These are phyloP conservation scores for Thermophis baileyi DNA, from an alignment of 2,113 vertebrate genomes.

Conservation along the genomic window DNA sequence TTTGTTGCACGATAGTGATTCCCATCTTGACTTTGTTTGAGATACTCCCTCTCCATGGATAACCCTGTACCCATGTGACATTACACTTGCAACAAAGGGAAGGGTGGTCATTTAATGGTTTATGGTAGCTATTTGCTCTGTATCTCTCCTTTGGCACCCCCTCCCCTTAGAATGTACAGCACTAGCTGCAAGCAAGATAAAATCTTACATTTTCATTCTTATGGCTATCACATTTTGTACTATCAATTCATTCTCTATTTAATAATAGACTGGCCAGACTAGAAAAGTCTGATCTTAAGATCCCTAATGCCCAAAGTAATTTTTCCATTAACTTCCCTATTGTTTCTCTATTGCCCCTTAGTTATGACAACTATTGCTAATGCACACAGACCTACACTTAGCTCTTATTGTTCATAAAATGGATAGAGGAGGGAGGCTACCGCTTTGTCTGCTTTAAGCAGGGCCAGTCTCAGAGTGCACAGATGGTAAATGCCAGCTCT, in stretches of 20 bases:
- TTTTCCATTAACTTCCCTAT: background rate
- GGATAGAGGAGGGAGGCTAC: constrained; percentile 9
- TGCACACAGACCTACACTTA: background rate
- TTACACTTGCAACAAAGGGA: background rate
- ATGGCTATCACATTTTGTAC: background rate
- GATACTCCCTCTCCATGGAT: background rate
- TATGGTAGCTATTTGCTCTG: background rate
- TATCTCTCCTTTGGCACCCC: background rate
- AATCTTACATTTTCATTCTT: background rate
- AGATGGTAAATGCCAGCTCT: constrained; percentile 37
- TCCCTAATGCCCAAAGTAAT: background rate
- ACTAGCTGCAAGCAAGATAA: background rate
- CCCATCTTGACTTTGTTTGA: background rate
- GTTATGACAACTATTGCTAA: background rate
- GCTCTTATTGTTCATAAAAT: background rate
- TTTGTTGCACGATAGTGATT: background rate
- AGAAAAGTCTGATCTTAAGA: background rate
- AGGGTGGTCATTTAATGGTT: background rate
- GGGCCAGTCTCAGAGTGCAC: background rate
- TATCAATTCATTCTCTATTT: background rate
- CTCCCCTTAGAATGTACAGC: background rate
- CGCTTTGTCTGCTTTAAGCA: background rate
- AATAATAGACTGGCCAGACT: background rate
- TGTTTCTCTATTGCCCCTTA: background rate
- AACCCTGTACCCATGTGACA: background rate